Evolutionary conservation across 1,140 invertebrate species (phyloP).

Genomic region (Marisa cornuarietis): DNA sequence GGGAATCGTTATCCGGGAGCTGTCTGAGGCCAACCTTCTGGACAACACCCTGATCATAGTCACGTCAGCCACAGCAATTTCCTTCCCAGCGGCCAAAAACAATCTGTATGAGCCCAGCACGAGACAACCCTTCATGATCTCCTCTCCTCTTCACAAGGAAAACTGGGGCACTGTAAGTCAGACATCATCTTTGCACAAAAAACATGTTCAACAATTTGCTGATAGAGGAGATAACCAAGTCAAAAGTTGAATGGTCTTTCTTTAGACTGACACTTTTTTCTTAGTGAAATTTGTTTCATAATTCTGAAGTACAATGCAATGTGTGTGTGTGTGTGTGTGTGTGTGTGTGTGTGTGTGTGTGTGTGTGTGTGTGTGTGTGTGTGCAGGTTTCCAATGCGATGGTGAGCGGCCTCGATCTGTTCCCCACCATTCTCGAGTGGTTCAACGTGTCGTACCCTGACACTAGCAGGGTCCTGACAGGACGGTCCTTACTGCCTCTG

Average conservation of each 20-base stretch:
- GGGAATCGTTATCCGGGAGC: constrained; percentile 82
- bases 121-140: constrained; percentile 80
- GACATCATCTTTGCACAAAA: too few species aligned
- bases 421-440: constrained; percentile 86
- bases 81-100: constrained; percentile 85
- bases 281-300: too few species aligned
- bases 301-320: too few species aligned
- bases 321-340: too few species aligned
- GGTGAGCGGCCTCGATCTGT: constrained; percentile 82
- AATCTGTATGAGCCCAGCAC: constrained; percentile 86
- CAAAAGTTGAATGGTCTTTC: too few species aligned
- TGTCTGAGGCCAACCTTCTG: constrained; percentile 74
- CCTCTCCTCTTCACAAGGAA: constrained; percentile 74
- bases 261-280: too few species aligned
- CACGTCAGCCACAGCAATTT: constrained; percentile 89
- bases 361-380: too few species aligned
- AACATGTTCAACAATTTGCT: too few species aligned
- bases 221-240: too few species aligned
- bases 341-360: too few species aligned
- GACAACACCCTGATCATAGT: constrained; percentile 86
- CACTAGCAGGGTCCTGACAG: constrained; percentile 68
- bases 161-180: constrained; percentile 59
- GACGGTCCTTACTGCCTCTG: constrained; percentile 80
- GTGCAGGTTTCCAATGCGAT: constrained; percentile 71
- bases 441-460: constrained; percentile 70